These are phyloP conservation scores for Drosophila nigricruria DNA, from an alignment of 2,888 invertebrate genomes.

Conservation along the genomic window DNA sequence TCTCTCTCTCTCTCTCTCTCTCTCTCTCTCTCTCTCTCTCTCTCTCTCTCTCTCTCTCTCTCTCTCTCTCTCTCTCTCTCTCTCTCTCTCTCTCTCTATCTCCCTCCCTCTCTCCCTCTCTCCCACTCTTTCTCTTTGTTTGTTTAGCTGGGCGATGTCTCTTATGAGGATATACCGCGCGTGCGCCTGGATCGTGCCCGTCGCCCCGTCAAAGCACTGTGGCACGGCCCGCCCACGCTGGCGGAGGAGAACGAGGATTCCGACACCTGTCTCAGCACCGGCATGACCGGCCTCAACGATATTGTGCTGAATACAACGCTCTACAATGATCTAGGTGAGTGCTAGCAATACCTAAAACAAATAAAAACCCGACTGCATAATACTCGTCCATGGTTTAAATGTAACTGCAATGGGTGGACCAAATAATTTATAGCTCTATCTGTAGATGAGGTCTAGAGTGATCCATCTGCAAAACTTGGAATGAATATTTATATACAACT, in stretches of 20 bases:
- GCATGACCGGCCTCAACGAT: slow-evolving; percentile 81
- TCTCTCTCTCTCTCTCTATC: not conserved
- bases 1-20: not conserved
- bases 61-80: not conserved
- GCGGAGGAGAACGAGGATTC: slow-evolving; percentile 87
- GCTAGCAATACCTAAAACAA: not conserved
- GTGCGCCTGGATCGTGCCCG: slow-evolving; percentile 89
- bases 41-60: not conserved
- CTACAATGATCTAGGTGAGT: slow-evolving; percentile 85
- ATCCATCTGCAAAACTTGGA: not conserved
- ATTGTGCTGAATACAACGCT: slow-evolving; percentile 84
- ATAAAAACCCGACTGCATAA: not conserved
- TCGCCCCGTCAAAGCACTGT: slow-evolving; percentile 86
- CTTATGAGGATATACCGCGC: slow-evolving; percentile 87
- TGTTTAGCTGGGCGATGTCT: slow-evolving; percentile 83
- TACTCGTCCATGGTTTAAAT: not conserved
- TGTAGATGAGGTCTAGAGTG: not conserved
- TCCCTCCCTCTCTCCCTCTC: too few relatives aligned
- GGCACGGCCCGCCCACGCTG: slow-evolving; percentile 87
- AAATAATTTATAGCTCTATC: not conserved
- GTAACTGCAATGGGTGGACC: not conserved
- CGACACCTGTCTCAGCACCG: slow-evolving; percentile 75
- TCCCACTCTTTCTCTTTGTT: not conserved
- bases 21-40: not conserved
- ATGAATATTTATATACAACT: too few relatives aligned